Percentiles rank a stretch among this genome's conserved stretches.
These are phyloP conservation scores for Megalopta genalis DNA, from an alignment of 1,140 invertebrate species.

Conservation along the genomic window DNA sequence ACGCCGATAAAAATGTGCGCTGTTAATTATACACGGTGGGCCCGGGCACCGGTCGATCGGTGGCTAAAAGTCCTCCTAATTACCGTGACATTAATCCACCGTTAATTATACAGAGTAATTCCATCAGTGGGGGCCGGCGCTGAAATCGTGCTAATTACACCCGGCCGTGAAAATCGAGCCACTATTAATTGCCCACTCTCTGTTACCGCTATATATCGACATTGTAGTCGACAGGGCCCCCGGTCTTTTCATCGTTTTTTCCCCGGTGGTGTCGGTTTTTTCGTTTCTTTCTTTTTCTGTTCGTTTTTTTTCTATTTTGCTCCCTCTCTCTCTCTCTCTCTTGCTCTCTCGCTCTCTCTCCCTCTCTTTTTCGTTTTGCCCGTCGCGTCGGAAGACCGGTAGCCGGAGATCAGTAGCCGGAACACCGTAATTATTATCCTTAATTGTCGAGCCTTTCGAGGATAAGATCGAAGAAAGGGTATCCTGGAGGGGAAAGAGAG, in stretches of 20 bases:
- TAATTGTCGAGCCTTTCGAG: slow-evolving; percentile 62
- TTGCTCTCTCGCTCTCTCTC: not conserved
- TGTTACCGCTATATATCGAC: slow-evolving; percentile 36
- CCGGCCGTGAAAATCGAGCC: slow-evolving; percentile 28
- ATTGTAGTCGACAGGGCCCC: slow-evolving; percentile 26
- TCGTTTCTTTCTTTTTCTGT: too few species aligned
- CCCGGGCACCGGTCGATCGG: not conserved
- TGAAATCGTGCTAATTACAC: slow-evolving; percentile 41
- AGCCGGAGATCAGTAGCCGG: slow-evolving; percentile 61
- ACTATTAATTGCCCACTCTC: slow-evolving; percentile 44
- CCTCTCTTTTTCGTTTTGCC: not conserved
- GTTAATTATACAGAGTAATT: slow-evolving; percentile 7
- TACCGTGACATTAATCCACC: not conserved
- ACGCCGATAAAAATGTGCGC: not conserved
- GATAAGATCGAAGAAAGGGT: slow-evolving; percentile 66
- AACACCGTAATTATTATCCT: slow-evolving; percentile 63
- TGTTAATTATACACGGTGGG: not conserved
- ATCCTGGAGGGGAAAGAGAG: slow-evolving; percentile 41
- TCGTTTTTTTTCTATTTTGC: not conserved
- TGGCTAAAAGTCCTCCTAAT: slow-evolving; percentile 1
- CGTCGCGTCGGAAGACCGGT: slow-evolving; percentile 52
- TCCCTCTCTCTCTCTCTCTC: not conserved
- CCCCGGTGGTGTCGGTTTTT: too few species aligned
- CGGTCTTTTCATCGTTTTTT: too few species aligned
- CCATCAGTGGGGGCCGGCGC: not conserved